These are phyloP conservation scores for Pelosia muscerda DNA, from an alignment of 2,888 invertebrate species.

Conservation along the genomic window DNA sequence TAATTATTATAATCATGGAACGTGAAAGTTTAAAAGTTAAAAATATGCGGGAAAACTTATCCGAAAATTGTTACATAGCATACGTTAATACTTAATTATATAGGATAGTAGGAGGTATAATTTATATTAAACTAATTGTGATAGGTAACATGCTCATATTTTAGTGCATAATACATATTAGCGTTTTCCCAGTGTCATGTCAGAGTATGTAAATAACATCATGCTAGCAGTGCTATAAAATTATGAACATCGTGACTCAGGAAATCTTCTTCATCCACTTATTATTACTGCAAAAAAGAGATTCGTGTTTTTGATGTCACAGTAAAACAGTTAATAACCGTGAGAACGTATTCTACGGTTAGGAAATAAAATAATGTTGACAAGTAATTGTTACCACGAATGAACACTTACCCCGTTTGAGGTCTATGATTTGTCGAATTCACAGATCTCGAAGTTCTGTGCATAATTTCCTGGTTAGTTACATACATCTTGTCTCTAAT, in stretches of 20 bases:
- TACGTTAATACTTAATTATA: neutral
- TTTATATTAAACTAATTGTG: no score
- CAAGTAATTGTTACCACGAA: constrained; percentile 3
- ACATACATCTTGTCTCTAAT: neutral
- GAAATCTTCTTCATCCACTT: neutral
- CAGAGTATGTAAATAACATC: neutral
- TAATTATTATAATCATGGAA: no score
- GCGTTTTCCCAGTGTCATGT: neutral
- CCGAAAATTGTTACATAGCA: neutral
- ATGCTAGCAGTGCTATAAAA: neutral
- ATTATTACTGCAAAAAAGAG: constrained; percentile 1
- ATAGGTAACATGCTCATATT: no score
- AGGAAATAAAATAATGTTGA: constrained; percentile 2
- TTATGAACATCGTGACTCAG: neutral
- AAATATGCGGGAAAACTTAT: neutral
- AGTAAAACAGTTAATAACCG: neutral
- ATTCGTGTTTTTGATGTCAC: neutral
- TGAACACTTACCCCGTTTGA: neutral
- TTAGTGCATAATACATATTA: no score
- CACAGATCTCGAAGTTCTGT: neutral
- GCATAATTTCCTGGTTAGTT: neutral
- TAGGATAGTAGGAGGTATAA: no score
- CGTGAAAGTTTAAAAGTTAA: no score
- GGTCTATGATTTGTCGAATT: constrained; percentile 2
- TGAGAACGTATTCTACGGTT: constrained; percentile 1